Percentiles rank a stretch among this genome's conserved stretches.
Evolutionary conservation across 92 coral and sea anemone genomes (phyloP).

Genomic region (Epizoanthus fatuus): DNA sequence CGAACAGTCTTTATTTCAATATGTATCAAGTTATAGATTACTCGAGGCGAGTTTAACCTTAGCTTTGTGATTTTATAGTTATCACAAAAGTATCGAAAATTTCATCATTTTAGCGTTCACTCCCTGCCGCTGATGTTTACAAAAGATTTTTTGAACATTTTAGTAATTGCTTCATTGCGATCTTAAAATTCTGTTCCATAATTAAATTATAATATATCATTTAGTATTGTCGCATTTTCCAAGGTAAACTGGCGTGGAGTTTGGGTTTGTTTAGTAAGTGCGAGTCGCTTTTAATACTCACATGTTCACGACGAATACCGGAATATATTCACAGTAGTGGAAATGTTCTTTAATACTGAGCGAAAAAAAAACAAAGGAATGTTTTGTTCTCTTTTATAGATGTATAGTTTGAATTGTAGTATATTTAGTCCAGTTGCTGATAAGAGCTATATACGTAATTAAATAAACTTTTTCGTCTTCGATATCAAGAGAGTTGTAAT

Average conservation of each 20-base stretch:
- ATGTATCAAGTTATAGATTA: not conserved
- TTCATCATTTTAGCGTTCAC: constrained; percentile 9
- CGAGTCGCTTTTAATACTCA: no score
- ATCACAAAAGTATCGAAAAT: not conserved
- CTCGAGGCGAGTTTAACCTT: not conserved
- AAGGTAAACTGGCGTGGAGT: constrained; percentile 15
- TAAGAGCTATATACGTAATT: constrained; percentile 29
- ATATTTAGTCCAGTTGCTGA: constrained; percentile 29
- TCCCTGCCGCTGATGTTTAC: constrained; percentile 28
- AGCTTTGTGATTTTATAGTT: not conserved
- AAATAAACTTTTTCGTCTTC: constrained; percentile 28
- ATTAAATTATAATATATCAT: constrained; percentile 50
- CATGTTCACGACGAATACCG: no score
- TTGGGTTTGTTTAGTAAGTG: constrained; percentile 22
- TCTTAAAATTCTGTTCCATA: constrained; percentile 28
- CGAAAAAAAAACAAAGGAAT: not conserved
- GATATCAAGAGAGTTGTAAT: constrained; percentile 1
- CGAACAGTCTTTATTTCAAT: not conserved
- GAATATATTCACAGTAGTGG: no score
- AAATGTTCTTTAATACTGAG: not conserved
- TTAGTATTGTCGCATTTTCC: constrained; percentile 42
- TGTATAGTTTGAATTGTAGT: constrained; percentile 11
- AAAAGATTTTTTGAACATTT: constrained; percentile 19
- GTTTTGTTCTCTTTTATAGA: constrained; percentile 8
- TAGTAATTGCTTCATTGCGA: constrained; percentile 40